A percentile compares a stretch with the other conserved stretches of the same genome.
Evolutionary conservation across 2,888 invertebrate species (phyloP).

Genomic region (Anaspis maculata): DNA sequence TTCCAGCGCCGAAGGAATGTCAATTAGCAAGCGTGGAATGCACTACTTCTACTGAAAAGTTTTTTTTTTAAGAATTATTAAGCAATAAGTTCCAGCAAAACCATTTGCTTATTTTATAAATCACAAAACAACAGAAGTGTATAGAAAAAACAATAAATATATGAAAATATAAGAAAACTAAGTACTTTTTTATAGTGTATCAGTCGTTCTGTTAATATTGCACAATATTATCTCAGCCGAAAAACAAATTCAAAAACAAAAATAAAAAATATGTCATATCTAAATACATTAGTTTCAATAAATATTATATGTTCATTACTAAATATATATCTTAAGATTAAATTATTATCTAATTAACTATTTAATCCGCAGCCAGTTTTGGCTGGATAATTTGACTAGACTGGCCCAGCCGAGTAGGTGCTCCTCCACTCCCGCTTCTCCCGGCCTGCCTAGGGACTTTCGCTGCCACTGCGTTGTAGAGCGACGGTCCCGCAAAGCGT

Average conservation of each 20-base stretch:
- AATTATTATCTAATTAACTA: conserved; percentile 43
- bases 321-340: conserved; percentile 36
- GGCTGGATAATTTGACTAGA: conserved; percentile 46
- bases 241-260: conserved; percentile 26
- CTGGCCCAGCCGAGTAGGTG: conserved; percentile 37
- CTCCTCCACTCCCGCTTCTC: conserved; percentile 19
- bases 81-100: conserved; percentile 8
- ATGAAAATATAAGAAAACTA: conserved; percentile 13
- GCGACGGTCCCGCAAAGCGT: conserved; percentile 35
- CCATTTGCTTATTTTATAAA: conserved; percentile 15
- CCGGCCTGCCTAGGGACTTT: conserved; percentile 25
- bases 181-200: conserved; percentile 31
- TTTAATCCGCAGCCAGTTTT: conserved; percentile 31
- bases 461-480: too few relatives aligned
- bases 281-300: conserved; percentile 41
- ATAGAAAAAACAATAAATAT: too few relatives aligned
- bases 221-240: conserved; percentile 42
- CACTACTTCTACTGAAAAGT: conserved; percentile 27
- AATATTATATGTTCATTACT: conserved; percentile 39
- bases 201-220: conserved; percentile 43
- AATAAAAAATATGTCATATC: conserved; percentile 23
- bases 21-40: conserved; percentile 42
- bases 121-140: too few relatives aligned
- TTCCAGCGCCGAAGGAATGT: conserved; percentile 40
- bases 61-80: too few relatives aligned